Conservation (phyloP, 2,797 vertebrate genomes). For the Hozukius guyotensis region DNA sequence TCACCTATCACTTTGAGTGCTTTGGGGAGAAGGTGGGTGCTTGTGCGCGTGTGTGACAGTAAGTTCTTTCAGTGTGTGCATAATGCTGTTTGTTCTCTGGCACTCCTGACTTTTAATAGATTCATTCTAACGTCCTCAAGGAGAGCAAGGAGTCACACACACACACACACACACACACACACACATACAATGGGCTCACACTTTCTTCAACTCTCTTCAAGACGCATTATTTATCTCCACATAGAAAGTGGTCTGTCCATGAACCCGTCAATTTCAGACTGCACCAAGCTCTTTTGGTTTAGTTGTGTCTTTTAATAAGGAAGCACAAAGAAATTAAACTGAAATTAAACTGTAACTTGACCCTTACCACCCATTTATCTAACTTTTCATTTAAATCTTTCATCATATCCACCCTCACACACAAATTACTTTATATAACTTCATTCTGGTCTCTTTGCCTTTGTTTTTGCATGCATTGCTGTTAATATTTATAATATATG, state of each 20-base stretch:
- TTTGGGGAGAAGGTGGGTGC: slow-evolving; percentile 10
- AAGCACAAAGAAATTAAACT: neutral
- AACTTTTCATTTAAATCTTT: neutral
- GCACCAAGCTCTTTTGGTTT: neutral
- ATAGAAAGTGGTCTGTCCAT: slow-evolving; percentile 9
- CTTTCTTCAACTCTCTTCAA: slow-evolving; percentile 16
- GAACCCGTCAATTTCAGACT: slow-evolving; percentile 16
- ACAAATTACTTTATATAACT: neutral
- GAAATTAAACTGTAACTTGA: neutral
- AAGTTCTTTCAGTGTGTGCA: slow-evolving; percentile 22
- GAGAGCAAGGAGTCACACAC: slow-evolving; percentile 2
- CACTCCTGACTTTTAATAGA: slow-evolving; percentile 52
- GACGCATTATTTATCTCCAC: slow-evolving; percentile 20
- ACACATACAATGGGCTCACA: neutral
- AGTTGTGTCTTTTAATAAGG: neutral
- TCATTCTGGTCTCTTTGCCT: neutral
- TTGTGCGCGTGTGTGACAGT: neutral
- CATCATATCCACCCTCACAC: neutral
- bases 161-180: too few species aligned
- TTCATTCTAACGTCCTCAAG: slow-evolving; percentile 35
- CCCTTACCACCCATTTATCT: neutral
- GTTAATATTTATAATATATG: neutral
- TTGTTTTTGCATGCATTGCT: neutral
- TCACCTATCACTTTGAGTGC: slow-evolving; percentile 41
- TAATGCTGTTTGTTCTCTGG: slow-evolving; percentile 49